phyloP scores from a whole-genome alignment of 2,113 vertebrate genomes.

The Phyllopteryx taeniolatus region DNA sequence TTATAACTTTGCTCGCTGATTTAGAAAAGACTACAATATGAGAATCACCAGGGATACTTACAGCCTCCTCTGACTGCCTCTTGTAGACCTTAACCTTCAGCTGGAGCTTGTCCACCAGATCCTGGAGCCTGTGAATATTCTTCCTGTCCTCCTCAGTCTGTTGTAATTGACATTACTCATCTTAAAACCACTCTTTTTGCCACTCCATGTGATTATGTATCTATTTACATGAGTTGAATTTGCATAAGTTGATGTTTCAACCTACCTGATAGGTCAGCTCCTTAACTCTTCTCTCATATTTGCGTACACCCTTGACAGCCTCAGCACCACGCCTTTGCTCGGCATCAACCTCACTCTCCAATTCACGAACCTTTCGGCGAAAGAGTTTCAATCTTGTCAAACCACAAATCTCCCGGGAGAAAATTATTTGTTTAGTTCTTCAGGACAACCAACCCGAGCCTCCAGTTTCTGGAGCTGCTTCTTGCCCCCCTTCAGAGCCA shows the following conservation, averaged over 20 bases:
- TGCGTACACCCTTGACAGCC: conserved; percentile 71
- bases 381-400: conserved; percentile 5
- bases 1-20: conserved; percentile 9
- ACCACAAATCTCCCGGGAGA: neutral
- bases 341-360: conserved; percentile 67
- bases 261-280: conserved; percentile 75
- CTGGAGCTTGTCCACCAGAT: conserved; percentile 80
- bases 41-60: conserved; percentile 50
- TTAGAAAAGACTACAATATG: neutral
- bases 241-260: neutral
- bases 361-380: conserved; percentile 64
- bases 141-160: conserved; percentile 80
- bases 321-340: conserved; percentile 70
- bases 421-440: neutral
- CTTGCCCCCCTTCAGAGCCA: conserved; percentile 83
- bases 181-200: neutral
- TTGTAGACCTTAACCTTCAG: conserved; percentile 79
- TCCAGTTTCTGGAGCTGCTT: conserved; percentile 86
- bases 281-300: conserved; percentile 75
- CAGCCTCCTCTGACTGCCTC: conserved; percentile 74
- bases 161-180: conserved; percentile 3
- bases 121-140: conserved; percentile 73
- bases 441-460: conserved; percentile 58
- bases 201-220: neutral
- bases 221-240: neutral